A percentile compares a stretch with the other conserved stretches of the same genome.
Evolutionary conservation across 2,113 vertebrate species (phyloP).

Genomic region (Datnioides undecimradiatus): DNA sequence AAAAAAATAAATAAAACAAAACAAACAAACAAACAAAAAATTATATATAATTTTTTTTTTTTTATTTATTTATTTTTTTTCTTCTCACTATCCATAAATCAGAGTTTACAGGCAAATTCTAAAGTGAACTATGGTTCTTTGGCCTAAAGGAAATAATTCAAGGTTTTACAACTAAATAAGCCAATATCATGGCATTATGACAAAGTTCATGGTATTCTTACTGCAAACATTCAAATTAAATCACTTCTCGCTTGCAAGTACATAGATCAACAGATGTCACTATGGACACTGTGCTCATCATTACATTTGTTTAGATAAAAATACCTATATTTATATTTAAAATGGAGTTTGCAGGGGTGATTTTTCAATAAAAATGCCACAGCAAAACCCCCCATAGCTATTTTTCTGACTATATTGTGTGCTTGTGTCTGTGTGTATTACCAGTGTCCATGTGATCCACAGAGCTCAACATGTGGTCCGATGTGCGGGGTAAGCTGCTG

Average conservation of each 20-base stretch:
- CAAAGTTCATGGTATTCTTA: background rate
- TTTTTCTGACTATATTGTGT: background rate
- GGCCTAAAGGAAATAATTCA: too few relatives aligned
- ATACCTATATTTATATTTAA: background rate
- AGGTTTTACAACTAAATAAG: too few relatives aligned
- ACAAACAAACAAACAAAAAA: too few relatives aligned
- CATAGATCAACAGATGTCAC: background rate
- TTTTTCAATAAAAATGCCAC: background rate
- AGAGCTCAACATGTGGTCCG: slow-evolving; percentile 94
- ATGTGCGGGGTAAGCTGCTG: slow-evolving; percentile 94
- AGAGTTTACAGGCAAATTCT: too few relatives aligned
- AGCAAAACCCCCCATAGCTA: background rate
- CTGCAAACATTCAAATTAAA: background rate
- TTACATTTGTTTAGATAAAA: background rate
- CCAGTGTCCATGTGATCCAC: slow-evolving; percentile 98
- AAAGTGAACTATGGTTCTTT: too few relatives aligned
- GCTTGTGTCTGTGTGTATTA: slow-evolving; percentile 55
- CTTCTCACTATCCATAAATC: too few relatives aligned
- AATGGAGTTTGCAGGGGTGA: background rate
- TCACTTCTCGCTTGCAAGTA: background rate
- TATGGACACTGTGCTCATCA: background rate
- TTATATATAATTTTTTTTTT: too few relatives aligned
- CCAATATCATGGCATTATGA: background rate
- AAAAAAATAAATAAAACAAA: too few relatives aligned
- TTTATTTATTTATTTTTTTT: too few relatives aligned